Evolutionary conservation across 2,797 vertebrate genomes (phyloP), one percentile per base, ranked within the genome.

Genomic region (Acanthurus tractus): DNA sequence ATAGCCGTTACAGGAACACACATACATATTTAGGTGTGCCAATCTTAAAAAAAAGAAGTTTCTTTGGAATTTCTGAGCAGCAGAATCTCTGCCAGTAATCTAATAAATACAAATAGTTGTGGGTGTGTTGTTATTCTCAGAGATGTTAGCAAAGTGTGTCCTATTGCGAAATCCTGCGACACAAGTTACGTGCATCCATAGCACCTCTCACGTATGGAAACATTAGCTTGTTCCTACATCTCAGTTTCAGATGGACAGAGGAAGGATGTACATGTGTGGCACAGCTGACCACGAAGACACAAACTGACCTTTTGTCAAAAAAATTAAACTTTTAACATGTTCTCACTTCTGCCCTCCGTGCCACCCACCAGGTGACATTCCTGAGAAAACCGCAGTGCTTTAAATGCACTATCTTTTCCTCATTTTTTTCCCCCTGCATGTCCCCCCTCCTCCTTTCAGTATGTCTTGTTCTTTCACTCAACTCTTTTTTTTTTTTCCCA

Each of bases 291-390:
- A 70, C 45, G 6, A 34, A 40, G 38, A 65, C 46, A 62, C 0
- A 23, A 54, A 76, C 17, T 22, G 18, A 44, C 38, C 65, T 57
- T 65, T 40, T 4, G 23, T 63, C 45, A 38, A 48, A 66, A 78
- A 86, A 22, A 59, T 49, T 56, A 86, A 70, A 78, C 75, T 63
- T 22, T 13, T 20, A 9, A 63, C 53, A 14, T 49, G 48, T 70
- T 65, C 75, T 76, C 53, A 63, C 55, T 56, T 71, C 54, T 63
- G 80, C 72, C 71, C 68, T 81, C 69, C 50, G 55, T 38, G 63
- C 82, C 75, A 65, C 34, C 55, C 69, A 69, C 54, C 78, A 81
- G 92, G 88, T 91, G 90, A 92, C 89, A 86, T 92, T 93, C 81
- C 79, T 70, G 63, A 78, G 74, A 59, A 83, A 88, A 85, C 81